Conservation (phyloP, 2,113 vertebrate species). For the Progne subis region DNA sequence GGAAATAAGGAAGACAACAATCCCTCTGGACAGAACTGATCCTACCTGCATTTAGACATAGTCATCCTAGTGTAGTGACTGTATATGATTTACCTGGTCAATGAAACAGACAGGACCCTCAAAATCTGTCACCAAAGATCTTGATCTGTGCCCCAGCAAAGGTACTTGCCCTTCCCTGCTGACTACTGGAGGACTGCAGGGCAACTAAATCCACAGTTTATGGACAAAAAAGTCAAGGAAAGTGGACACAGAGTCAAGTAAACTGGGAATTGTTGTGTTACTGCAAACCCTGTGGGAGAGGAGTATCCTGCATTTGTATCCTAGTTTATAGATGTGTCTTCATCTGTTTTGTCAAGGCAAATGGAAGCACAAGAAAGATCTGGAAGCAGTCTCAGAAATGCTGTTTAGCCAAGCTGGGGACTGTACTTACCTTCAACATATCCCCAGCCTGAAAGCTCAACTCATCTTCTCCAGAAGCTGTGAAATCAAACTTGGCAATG, state of each 20-base stretch:
- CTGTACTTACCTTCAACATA: conserved; percentile 83
- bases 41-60: neutral
- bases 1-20: neutral
- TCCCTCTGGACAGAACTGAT: neutral
- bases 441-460: conserved; percentile 93
- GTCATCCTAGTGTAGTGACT: neutral
- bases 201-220: neutral
- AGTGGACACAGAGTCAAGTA: neutral
- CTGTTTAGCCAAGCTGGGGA: neutral
- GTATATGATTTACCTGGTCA: neutral
- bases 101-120: neutral
- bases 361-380: neutral
- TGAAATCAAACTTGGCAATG: conserved; percentile 87
- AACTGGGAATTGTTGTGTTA: neutral
- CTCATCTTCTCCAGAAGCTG: conserved; percentile 84
- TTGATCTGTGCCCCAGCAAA: neutral
- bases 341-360: neutral
- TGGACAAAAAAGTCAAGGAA: neutral
- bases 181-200: neutral
- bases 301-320: neutral
- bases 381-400: neutral
- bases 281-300: neutral
- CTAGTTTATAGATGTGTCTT: neutral
- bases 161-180: neutral
- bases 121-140: neutral